Evolutionary conservation across 2,797 vertebrate species (phyloP).

Genomic region (Presbytis comata): DNA sequence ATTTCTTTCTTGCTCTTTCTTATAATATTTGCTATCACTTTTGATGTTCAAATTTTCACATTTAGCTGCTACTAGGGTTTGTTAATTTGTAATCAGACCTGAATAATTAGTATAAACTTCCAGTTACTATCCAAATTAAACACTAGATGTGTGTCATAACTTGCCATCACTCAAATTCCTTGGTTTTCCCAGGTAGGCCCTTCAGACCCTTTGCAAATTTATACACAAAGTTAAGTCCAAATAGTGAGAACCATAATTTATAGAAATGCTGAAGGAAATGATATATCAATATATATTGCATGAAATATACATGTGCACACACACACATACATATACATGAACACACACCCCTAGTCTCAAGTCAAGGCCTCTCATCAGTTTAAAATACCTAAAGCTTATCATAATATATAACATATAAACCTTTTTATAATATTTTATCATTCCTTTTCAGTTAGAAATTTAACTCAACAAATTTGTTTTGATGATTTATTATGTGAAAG

Average conservation of each 20-base stretch:
- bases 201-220: neutral
- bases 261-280: neutral
- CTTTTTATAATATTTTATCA: neutral
- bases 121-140: neutral
- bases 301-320: neutral
- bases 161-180: constrained; percentile 3
- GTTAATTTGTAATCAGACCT: constrained; percentile 16
- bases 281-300: neutral
- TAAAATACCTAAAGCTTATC: neutral
- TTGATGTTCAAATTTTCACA: neutral
- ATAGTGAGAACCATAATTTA: neutral
- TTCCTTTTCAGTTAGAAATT: constrained; percentile 44
- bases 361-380: neutral
- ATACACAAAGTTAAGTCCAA: neutral
- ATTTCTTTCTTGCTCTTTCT: constrained; percentile 16
- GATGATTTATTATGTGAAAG: neutral
- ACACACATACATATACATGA: neutral
- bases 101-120: constrained; percentile 11
- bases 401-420: neutral
- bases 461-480: neutral
- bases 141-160: neutral
- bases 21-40: neutral
- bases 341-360: neutral
- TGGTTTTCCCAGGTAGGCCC: neutral
- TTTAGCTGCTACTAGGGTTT: neutral